Evolutionary conservation across 2,797 vertebrate species (phyloP).

Genomic region (Myotis findleyi): DNA sequence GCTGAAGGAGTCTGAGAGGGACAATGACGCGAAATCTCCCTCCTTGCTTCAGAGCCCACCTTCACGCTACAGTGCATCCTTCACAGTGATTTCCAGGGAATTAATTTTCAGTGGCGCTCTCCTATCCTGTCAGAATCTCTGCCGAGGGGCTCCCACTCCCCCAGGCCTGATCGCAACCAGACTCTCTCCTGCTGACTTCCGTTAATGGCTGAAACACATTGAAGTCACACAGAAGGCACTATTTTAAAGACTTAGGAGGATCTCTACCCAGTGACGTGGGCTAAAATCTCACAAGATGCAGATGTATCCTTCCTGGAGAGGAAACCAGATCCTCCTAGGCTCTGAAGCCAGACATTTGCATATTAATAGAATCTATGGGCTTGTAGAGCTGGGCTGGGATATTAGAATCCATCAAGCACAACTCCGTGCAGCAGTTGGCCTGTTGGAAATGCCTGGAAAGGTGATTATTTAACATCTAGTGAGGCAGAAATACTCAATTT

Average conservation of each 20-base stretch:
- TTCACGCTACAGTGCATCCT: background rate
- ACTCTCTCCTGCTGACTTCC: background rate
- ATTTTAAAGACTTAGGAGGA: background rate
- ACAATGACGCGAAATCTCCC: background rate
- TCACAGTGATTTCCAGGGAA: slow-evolving; percentile 53
- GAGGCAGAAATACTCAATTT: background rate
- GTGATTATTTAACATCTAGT: slow-evolving; percentile 36
- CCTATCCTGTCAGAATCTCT: background rate
- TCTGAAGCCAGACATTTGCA: background rate
- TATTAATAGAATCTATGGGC: slow-evolving; percentile 1
- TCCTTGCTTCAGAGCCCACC: slow-evolving; percentile 21
- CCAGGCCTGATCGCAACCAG: background rate
- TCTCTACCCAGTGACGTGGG: background rate
- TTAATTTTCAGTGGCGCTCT: slow-evolving; percentile 44
- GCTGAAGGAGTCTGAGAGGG: background rate
- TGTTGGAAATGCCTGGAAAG: background rate
- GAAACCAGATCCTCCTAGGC: background rate
- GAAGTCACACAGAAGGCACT: background rate
- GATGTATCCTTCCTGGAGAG: background rate
- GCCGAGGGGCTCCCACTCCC: background rate
- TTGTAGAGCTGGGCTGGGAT: background rate
- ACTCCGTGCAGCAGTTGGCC: background rate
- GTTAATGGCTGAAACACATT: background rate
- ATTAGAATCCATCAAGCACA: background rate
- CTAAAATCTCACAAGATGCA: slow-evolving; percentile 5